Evolutionary conservation across 2,797 vertebrate genomes (phyloP).

Genomic region (Phoxinus dragarum): DNA sequence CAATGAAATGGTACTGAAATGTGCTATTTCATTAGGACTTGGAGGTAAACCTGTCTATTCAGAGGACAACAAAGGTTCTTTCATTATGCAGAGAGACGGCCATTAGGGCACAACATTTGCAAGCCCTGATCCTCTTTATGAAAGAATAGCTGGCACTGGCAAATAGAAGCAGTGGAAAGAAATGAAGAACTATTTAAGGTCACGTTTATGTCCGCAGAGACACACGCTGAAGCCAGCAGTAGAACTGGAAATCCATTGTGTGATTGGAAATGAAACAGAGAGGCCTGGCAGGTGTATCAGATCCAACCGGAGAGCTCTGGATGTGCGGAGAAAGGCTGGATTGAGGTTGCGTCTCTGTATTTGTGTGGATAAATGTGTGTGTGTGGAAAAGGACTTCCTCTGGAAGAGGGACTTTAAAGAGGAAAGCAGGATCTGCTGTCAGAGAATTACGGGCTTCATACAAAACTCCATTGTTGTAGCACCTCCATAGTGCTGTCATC

Average conservation of each 20-base stretch:
- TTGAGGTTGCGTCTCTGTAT: slow-evolving; percentile 26
- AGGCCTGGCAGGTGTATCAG: slow-evolving; percentile 76
- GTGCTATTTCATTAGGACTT: slow-evolving; percentile 62
- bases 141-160: slow-evolving; percentile 73
- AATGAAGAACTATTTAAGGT: slow-evolving; percentile 49
- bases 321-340: slow-evolving; percentile 34
- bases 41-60: slow-evolving; percentile 62
- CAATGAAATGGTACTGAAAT: slow-evolving; percentile 57
- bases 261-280: slow-evolving; percentile 65
- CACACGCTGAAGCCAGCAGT: slow-evolving; percentile 64
- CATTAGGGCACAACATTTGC: slow-evolving; percentile 70
- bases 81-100: slow-evolving; percentile 60
- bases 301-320: slow-evolving; percentile 59
- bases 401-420: slow-evolving; percentile 79
- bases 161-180: slow-evolving; percentile 60
- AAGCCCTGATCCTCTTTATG: slow-evolving; percentile 62
- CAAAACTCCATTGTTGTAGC: slow-evolving; percentile 75
- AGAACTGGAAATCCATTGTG: slow-evolving; percentile 77
- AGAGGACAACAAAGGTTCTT: slow-evolving; percentile 71
- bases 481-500: slow-evolving; percentile 83
- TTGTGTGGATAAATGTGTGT: slow-evolving; percentile 45
- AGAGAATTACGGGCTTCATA: slow-evolving; percentile 73
- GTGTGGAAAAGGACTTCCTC: slow-evolving; percentile 42
- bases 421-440: slow-evolving; percentile 85
- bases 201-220: slow-evolving; percentile 68